phyloP scores from a whole-genome alignment of 1,140 invertebrate genomes.

The Monochamus saltuarius region DNA sequence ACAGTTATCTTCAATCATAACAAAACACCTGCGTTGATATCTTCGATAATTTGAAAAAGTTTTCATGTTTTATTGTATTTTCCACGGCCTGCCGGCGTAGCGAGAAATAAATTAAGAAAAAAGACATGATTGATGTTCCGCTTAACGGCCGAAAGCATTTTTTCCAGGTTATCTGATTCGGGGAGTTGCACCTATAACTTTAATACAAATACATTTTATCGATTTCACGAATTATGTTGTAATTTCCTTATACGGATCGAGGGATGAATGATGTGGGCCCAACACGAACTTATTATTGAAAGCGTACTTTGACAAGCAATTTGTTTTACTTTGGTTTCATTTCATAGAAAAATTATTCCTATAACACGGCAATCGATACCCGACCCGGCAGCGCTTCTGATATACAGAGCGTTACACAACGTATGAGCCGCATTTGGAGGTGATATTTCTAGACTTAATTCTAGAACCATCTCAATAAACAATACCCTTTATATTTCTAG shows the following conservation, averaged over 20 bases:
- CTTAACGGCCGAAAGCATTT: constrained; percentile 21
- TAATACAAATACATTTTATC: constrained; percentile 44
- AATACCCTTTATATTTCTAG: no score
- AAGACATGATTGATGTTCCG: constrained; percentile 42
- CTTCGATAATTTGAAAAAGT: constrained; percentile 35
- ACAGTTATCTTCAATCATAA: no score
- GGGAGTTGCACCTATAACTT: constrained; percentile 43
- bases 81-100: constrained; percentile 26
- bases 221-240: constrained; percentile 46
- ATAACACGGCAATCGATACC: no score
- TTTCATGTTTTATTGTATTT: constrained; percentile 35
- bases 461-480: no score
- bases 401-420: not conserved
- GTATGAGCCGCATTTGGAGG: not conserved
- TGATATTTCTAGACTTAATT: no score
- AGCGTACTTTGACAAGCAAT: constrained; percentile 49
- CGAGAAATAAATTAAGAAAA: constrained; percentile 27
- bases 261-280: constrained; percentile 49
- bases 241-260: constrained; percentile 47
- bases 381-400: not conserved
- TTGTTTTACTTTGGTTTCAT: constrained; percentile 43
- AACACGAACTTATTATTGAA: constrained; percentile 52
- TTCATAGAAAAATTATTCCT: no score
- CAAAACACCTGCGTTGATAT: not conserved
- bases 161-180: constrained; percentile 15